Conservation (phyloP, 2,888 invertebrate species). For the Ptilodon capucinus region DNA sequence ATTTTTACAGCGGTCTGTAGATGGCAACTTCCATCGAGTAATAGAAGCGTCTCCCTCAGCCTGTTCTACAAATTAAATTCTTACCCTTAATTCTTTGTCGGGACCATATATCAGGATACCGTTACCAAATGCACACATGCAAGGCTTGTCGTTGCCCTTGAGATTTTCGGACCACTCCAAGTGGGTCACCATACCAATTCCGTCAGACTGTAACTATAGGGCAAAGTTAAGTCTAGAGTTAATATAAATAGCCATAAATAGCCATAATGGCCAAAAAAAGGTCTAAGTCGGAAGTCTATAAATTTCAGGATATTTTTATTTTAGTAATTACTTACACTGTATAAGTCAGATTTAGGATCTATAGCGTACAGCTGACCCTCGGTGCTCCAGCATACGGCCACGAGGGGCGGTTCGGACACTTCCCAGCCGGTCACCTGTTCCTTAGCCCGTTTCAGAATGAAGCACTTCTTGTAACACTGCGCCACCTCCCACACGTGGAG, state of each 20-base stretch:
- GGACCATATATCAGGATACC: slow-evolving; percentile 71
- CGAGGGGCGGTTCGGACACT: slow-evolving; percentile 48
- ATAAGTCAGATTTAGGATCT: slow-evolving; percentile 57
- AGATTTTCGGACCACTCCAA: slow-evolving; percentile 63
- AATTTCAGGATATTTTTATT: too few relatives aligned
- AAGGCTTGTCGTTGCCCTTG: slow-evolving; percentile 42
- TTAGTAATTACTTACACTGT: slow-evolving; percentile 50
- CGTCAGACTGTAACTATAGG: slow-evolving; percentile 63
- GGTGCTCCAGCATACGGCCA: slow-evolving; percentile 60
- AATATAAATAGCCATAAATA: too few relatives aligned
- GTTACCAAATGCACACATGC: slow-evolving; percentile 58
- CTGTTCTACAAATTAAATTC: slow-evolving; percentile 20
- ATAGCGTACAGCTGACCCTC: slow-evolving; percentile 71
- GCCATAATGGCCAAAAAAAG: too few relatives aligned
- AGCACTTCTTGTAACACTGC: slow-evolving; percentile 63
- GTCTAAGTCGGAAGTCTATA: too few relatives aligned
- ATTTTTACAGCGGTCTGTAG: too few relatives aligned
- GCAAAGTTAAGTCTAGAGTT: background rate
- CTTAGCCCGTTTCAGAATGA: slow-evolving; percentile 59
- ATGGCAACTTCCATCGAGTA: too few relatives aligned
- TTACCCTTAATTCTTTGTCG: slow-evolving; percentile 61
- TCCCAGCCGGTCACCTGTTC: slow-evolving; percentile 57
- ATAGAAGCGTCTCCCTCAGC: too few relatives aligned
- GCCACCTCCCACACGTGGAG: slow-evolving; percentile 75
- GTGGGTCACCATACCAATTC: slow-evolving; percentile 61